Conservation (phyloP, 37 sponge, comb jelly and placozoan genomes). For the Haliclona indistincta region DNA sequence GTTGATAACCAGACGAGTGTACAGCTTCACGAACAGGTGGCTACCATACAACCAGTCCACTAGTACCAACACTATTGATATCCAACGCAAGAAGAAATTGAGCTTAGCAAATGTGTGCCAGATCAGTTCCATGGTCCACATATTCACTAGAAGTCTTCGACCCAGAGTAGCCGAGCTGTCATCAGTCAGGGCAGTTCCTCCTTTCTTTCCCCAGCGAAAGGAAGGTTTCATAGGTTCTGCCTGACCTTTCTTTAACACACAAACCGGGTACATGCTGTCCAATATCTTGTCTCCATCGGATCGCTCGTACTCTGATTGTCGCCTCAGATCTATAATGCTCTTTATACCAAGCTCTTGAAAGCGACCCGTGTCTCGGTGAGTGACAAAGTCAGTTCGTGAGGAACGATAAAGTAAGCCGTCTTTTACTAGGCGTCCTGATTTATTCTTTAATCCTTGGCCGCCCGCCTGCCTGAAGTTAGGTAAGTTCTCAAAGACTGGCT, state of each 20-base stretch:
- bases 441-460: slow-evolving; percentile 30
- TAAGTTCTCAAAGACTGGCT: slow-evolving; percentile 55
- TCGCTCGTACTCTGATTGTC: slow-evolving; percentile 48
- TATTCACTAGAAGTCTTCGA: slow-evolving; percentile 52
- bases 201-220: slow-evolving; percentile 20
- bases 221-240: slow-evolving; percentile 34
- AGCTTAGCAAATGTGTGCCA: slow-evolving; percentile 40
- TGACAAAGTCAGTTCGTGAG: slow-evolving; percentile 74
- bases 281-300: slow-evolving; percentile 67
- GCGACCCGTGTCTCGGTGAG: slow-evolving; percentile 40
- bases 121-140: slow-evolving; percentile 74
- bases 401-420: slow-evolving; percentile 74
- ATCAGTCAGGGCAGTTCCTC: neutral
- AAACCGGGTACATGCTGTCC: slow-evolving; percentile 42
- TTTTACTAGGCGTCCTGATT: slow-evolving; percentile 41
- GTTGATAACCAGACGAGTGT: slow-evolving; percentile 56
- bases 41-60: slow-evolving; percentile 64
- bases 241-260: slow-evolving; percentile 52
- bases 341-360: slow-evolving; percentile 63
- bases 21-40: slow-evolving; percentile 76
- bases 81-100: slow-evolving; percentile 69
- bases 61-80: slow-evolving; percentile 61
- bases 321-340: slow-evolving; percentile 70
- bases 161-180: neutral
- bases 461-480: slow-evolving; percentile 87